Percentiles rank a stretch among this genome's conserved stretches.
Evolutionary conservation across 2,797 vertebrate genomes (phyloP).

Genomic region (Pseudomugil gertrudae): DNA sequence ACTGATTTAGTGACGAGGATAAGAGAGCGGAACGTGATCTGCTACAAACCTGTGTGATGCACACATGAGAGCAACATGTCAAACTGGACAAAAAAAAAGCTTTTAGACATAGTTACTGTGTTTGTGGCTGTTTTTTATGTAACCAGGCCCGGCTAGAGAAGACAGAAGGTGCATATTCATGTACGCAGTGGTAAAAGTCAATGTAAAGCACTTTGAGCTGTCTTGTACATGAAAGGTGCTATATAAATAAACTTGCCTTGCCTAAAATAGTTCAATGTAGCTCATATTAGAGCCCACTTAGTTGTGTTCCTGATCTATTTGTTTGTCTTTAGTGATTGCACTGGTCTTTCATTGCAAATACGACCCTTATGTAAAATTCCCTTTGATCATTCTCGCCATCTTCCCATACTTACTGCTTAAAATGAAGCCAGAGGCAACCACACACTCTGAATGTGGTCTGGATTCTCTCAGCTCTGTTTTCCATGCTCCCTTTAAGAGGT

Average conservation of each 20-base stretch:
- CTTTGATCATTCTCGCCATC: slow-evolving; percentile 30
- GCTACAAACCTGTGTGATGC: background rate
- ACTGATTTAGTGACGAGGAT: slow-evolving; percentile 2
- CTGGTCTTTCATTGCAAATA: slow-evolving; percentile 19
- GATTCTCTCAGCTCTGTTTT: slow-evolving; percentile 47
- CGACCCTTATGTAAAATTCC: slow-evolving; percentile 1
- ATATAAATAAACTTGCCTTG: no score
- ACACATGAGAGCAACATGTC: no score
- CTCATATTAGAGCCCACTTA: background rate
- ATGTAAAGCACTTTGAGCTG: no score
- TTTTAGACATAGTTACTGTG: background rate
- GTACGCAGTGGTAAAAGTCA: no score
- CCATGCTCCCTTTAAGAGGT: slow-evolving; percentile 49
- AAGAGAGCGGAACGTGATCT: background rate
- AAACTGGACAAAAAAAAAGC: background rate
- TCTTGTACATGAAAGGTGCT: no score
- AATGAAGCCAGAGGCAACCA: slow-evolving; percentile 34
- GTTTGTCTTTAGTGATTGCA: slow-evolving; percentile 22
- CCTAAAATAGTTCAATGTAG: background rate
- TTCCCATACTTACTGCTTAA: slow-evolving; percentile 46
- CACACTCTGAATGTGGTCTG: slow-evolving; percentile 38
- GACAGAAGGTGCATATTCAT: background rate
- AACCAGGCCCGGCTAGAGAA: no score
- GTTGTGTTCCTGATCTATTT: background rate
- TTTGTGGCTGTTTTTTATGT: no score